Percentiles rank a stretch among this genome's conserved stretches.
These are phyloP conservation scores for Drosophila mimetica DNA, from an alignment of 2,888 invertebrate genomes.

Conservation along the genomic window DNA sequence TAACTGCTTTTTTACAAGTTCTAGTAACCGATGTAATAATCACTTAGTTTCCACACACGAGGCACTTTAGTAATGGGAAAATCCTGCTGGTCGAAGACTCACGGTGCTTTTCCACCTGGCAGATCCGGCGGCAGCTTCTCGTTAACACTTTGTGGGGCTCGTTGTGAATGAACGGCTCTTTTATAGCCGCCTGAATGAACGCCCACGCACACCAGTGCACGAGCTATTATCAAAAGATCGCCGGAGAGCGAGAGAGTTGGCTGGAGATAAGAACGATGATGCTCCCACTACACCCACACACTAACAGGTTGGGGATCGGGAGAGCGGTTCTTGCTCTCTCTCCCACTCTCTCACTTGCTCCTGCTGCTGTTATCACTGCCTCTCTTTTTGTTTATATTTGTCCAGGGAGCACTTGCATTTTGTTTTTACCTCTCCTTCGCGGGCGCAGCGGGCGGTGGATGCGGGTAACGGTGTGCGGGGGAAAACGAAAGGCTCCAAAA, in stretches of 20 bases:
- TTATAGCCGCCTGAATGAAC: conserved; percentile 9
- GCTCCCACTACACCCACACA: not conserved
- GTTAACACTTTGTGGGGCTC: conserved; percentile 4
- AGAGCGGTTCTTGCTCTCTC: conserved; percentile 2
- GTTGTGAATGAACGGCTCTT: conserved; percentile 6
- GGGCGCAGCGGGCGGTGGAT: conserved; percentile 21
- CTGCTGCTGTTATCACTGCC: conserved; percentile 9
- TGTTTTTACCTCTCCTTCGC: conserved; percentile 18
- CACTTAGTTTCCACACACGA: conserved; percentile 6
- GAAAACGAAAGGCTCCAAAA: conserved; percentile 18
- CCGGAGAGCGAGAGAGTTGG: conserved; percentile 12
- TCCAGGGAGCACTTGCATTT: conserved; percentile 2
- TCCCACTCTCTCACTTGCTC: conserved; percentile 1
- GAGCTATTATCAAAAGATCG: conserved; percentile 20
- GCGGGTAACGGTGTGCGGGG: conserved; percentile 21
- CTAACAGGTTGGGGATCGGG: not conserved
- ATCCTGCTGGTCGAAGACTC: conserved; percentile 9
- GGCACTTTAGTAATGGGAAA: conserved; percentile 19
- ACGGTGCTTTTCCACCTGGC: conserved; percentile 19
- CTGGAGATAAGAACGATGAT: conserved; percentile 23
- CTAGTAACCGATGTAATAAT: not conserved
- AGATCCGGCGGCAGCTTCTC: conserved; percentile 24
- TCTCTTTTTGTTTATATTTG: conserved; percentile 23
- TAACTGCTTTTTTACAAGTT: not conserved
- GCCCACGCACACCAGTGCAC: conserved; percentile 1